Evolutionary conservation across 2,113 vertebrate genomes (phyloP).

Genomic region (Epinephelus fuscoguttatus): DNA sequence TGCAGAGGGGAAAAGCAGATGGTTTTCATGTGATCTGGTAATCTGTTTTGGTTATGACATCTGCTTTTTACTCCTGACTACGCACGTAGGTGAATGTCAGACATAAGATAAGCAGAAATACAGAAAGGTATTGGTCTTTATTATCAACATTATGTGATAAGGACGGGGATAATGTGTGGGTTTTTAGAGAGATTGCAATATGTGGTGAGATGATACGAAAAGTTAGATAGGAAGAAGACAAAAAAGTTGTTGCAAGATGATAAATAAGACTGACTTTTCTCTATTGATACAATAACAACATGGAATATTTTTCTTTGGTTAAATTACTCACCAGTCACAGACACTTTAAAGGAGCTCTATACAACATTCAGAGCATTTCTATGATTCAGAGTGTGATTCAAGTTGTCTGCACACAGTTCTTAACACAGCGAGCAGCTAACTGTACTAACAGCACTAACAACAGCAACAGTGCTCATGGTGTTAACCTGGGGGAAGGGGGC

Average conservation of each 20-base stretch:
- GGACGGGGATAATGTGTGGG: too few species aligned
- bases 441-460: too few species aligned
- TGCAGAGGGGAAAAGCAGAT: slow-evolving; percentile 63
- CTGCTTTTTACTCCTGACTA: not conserved
- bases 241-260: not conserved
- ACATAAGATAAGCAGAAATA: not conserved
- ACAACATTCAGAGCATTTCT: too few species aligned
- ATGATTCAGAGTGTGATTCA: too few species aligned
- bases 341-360: not conserved
- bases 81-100: slow-evolving; percentile 24
- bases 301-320: not conserved
- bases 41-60: slow-evolving; percentile 8
- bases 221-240: not conserved
- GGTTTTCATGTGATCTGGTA: slow-evolving; percentile 22
- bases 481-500: too few species aligned
- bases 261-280: not conserved
- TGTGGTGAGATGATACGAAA: not conserved
- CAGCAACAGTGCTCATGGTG: too few species aligned
- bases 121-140: not conserved
- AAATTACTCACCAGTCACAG: not conserved
- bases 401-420: too few species aligned
- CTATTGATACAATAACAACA: not conserved
- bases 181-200: not conserved
- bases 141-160: not conserved
- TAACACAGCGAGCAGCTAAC: too few species aligned